Conservation (phyloP, 2,888 invertebrate genomes). For the Siphonodentalium dalli region DNA sequence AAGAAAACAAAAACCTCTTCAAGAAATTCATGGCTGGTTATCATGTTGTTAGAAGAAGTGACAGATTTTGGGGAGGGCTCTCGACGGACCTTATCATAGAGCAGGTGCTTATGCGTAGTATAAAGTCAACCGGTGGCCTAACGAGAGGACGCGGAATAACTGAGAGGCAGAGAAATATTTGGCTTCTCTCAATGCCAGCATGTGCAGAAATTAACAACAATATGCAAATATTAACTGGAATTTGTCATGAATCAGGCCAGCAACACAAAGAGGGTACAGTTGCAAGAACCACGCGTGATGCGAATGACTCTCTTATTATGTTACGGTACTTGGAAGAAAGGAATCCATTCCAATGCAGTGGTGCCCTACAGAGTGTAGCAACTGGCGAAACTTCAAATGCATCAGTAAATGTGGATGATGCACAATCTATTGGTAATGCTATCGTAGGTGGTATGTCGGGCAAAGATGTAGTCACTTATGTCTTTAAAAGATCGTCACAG, state of each 20-base stretch:
- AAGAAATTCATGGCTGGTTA: conserved; percentile 19
- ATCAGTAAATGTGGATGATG: not conserved
- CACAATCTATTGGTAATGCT: not conserved
- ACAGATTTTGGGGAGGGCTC: conserved; percentile 23
- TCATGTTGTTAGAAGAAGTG: conserved; percentile 28
- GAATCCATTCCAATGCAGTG: not conserved
- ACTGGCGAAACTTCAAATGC: not conserved
- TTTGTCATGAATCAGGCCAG: not conserved
- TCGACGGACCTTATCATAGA: not conserved
- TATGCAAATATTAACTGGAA: not conserved
- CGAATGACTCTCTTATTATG: not conserved
- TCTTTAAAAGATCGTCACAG: not conserved
- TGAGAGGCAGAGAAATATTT: not conserved
- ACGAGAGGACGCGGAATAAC: not conserved
- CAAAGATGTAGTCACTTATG: not conserved
- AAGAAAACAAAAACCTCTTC: conserved; percentile 6
- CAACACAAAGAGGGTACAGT: not conserved
- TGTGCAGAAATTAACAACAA: not conserved
- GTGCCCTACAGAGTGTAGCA: not conserved
- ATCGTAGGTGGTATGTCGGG: not conserved
- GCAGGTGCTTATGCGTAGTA: conserved; percentile 4
- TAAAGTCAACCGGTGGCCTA: not conserved
- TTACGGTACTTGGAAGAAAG: not conserved
- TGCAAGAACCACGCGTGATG: not conserved
- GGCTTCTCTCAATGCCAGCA: conserved; percentile 1